Conservation (phyloP, 2,113 vertebrate species). For the Syngnathus typhle region DNA sequence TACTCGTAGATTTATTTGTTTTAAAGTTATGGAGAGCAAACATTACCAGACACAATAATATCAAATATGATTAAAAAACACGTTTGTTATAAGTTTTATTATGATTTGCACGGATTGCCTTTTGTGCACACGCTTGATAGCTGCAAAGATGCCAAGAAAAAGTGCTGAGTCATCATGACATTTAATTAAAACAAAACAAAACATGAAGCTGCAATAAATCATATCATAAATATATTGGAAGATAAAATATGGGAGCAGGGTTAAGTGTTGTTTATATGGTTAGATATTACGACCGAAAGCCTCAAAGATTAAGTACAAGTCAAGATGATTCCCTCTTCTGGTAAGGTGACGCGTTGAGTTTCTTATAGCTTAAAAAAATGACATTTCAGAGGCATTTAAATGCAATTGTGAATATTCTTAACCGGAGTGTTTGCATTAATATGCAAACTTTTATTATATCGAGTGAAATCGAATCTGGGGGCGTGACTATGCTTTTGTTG, state of each 20-base stretch:
- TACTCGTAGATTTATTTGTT: background rate
- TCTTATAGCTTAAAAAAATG: no score
- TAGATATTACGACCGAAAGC: no score
- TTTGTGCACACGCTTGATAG: background rate
- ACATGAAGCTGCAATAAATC: background rate
- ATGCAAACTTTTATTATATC: no score
- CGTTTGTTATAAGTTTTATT: no score
- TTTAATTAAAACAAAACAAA: background rate
- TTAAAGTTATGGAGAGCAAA: background rate
- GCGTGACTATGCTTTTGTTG: background rate
- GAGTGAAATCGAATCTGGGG: background rate
- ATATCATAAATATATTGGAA: background rate
- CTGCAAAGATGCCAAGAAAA: constrained; percentile 21
- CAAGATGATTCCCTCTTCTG: constrained; percentile 11
- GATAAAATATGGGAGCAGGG: background rate
- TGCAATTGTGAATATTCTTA: no score
- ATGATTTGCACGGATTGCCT: background rate
- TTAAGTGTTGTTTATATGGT: background rate
- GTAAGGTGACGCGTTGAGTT: no score
- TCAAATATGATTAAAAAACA: background rate
- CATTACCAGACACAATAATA: background rate
- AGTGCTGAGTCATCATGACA: constrained; percentile 49
- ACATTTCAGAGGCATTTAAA: no score
- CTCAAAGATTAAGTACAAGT: constrained; percentile 14
- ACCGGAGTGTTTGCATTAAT: no score